Percentiles rank a stretch among this genome's conserved stretches.
phyloP scores from a whole-genome alignment of 2,888 invertebrate species.

The Xylocampa areola region DNA sequence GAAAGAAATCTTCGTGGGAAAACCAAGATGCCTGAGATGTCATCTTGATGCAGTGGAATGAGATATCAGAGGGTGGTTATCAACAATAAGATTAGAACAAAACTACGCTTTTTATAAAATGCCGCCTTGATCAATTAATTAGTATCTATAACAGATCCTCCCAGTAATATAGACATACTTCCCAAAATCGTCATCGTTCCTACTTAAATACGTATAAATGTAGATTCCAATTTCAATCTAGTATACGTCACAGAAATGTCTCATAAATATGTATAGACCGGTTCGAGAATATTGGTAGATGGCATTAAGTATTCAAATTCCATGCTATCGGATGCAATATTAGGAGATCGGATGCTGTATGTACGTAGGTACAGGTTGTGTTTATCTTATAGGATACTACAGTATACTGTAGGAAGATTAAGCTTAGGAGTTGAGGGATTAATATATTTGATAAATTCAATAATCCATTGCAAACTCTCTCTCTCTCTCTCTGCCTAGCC shows the following conservation, averaged over 20 bases:
- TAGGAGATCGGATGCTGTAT: conserved; percentile 28
- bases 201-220: conserved; percentile 44
- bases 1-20: too few relatives aligned
- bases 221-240: conserved; percentile 48
- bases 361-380: conserved; percentile 22
- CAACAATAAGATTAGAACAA: too few relatives aligned
- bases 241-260: conserved; percentile 48
- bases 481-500: too few relatives aligned
- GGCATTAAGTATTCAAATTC: conserved; percentile 70
- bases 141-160: too few relatives aligned
- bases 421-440: neutral
- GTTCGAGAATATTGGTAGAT: conserved; percentile 57
- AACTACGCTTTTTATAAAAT: too few relatives aligned
- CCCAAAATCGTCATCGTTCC: conserved; percentile 17
- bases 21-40: too few relatives aligned
- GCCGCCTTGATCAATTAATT: too few relatives aligned
- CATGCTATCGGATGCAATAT: conserved; percentile 62
- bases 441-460: too few relatives aligned
- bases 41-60: too few relatives aligned
- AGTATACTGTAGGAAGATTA: neutral
- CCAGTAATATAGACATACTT: too few relatives aligned
- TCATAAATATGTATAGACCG: conserved; percentile 55
- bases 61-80: too few relatives aligned
- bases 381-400: conserved; percentile 36
- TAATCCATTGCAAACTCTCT: too few relatives aligned